Percentiles rank a stretch among this genome's conserved stretches.
These are phyloP conservation scores for Eulemur coronatus DNA, from an alignment of 2,797 vertebrate species.

Conservation along the genomic window DNA sequence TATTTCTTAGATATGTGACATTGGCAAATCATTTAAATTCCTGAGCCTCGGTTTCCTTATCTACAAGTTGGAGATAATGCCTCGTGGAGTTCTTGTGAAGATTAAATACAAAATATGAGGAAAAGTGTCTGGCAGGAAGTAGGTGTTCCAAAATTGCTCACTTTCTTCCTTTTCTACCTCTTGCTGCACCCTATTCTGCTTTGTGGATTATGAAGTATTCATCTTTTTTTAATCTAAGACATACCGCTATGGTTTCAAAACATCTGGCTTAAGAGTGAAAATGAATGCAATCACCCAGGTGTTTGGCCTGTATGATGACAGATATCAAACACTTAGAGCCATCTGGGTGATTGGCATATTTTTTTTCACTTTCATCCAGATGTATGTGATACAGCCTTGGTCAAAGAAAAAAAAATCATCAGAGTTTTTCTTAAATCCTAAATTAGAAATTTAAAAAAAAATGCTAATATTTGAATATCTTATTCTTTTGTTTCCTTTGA, in stretches of 20 bases:
- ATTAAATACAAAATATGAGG: not conserved
- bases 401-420: not conserved
- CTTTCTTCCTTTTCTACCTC: not conserved
- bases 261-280: conserved; percentile 67
- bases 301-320: conserved; percentile 63
- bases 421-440: not conserved
- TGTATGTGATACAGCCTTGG: not conserved
- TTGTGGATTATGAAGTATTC: not conserved
- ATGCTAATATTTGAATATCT: not conserved
- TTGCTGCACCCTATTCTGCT: not conserved
- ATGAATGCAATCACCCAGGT: conserved; percentile 58
- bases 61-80: not conserved
- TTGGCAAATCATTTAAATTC: not conserved
- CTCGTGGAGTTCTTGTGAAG: not conserved
- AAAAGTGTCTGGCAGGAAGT: not conserved
- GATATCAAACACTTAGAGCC: conserved; percentile 53
- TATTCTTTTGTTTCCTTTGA: not conserved
- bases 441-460: not conserved
- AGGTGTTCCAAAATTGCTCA: not conserved
- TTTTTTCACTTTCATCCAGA: conserved; percentile 48
- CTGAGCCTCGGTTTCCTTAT: not conserved
- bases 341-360: conserved; percentile 36
- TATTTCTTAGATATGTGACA: not conserved
- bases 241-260: conserved; percentile 43
- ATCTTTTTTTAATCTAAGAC: conserved; percentile 33